Evolutionary conservation across 1,140 invertebrate genomes (phyloP).

Genomic region (Magallana ariakensis): DNA sequence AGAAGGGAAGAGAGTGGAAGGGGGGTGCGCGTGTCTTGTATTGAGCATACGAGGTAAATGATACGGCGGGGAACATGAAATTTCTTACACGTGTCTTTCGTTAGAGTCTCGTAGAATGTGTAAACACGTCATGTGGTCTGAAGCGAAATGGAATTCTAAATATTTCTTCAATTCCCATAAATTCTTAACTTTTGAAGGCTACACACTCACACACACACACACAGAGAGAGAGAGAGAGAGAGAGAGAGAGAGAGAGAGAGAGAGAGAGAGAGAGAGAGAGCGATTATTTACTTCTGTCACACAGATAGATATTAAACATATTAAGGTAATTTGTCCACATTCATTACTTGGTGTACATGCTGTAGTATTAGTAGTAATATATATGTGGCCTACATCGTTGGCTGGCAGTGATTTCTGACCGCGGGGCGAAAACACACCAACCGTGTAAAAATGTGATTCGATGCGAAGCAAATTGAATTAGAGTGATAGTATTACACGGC

Average conservation of each 20-base stretch:
- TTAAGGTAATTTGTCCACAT: neutral
- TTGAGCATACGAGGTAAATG: neutral
- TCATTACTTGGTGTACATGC: neutral
- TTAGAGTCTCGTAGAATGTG: neutral
- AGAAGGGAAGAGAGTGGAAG: too few relatives aligned
- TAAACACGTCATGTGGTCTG: constrained; percentile 15
- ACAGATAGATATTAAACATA: neutral
- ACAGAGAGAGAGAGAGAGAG: too few relatives aligned
- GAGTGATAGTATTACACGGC: neutral
- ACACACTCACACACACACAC: neutral
- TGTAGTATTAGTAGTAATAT: neutral
- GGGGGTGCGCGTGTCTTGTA: too few relatives aligned
- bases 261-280: too few relatives aligned
- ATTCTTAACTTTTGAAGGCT: constrained; percentile 22
- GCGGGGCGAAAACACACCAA: neutral
- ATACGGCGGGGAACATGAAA: neutral
- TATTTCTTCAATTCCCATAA: constrained; percentile 18
- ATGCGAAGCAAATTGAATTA: constrained; percentile 32
- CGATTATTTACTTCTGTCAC: neutral
- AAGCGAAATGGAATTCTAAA: constrained; percentile 14
- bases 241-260: too few relatives aligned
- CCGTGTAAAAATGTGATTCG: neutral
- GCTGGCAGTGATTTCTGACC: neutral
- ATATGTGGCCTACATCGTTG: neutral
- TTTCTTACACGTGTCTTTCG: constrained; percentile 24